A percentile compares a stretch with the other conserved stretches of the same genome.
Evolutionary conservation across 1,140 invertebrate species (phyloP).

Genomic region (Ylistrum balloti): DNA sequence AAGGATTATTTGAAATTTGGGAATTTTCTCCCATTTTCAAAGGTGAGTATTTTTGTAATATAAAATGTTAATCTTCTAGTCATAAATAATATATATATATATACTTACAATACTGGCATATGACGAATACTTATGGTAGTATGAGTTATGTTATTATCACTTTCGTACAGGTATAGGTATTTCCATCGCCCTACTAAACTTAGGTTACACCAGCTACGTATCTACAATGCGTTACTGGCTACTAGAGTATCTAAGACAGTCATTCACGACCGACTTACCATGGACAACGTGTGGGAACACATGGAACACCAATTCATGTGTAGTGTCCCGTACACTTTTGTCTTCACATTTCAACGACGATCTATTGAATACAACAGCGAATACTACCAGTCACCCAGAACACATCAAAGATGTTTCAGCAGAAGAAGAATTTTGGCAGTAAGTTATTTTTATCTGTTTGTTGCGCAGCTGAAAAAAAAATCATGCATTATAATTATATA

Average conservation of each 20-base stretch:
- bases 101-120: no score
- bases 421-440: constrained; percentile 68
- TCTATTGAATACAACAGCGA: not conserved
- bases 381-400: not conserved
- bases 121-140: no score
- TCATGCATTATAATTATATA: no score
- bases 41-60: no score
- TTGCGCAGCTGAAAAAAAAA: no score
- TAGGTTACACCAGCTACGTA: constrained; percentile 89
- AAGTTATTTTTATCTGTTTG: no score
- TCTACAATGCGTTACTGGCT: constrained; percentile 98
- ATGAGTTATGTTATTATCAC: no score
- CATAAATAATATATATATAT: no score
- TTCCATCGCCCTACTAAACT: constrained; percentile 58
- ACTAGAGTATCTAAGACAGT: constrained; percentile 81
- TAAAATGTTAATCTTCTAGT: no score
- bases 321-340: not conserved
- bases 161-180: constrained; percentile 64
- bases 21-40: constrained; percentile 49
- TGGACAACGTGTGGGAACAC: constrained; percentile 83
- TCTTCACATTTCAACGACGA: not conserved
- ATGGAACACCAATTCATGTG: constrained; percentile 82
- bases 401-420: constrained; percentile 38
- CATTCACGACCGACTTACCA: constrained; percentile 81
- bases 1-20: constrained; percentile 49